Percentiles rank a stretch among this genome's conserved stretches.
phyloP scores from a whole-genome alignment of 2,888 invertebrate species.

The Itoplectis maculator region DNA sequence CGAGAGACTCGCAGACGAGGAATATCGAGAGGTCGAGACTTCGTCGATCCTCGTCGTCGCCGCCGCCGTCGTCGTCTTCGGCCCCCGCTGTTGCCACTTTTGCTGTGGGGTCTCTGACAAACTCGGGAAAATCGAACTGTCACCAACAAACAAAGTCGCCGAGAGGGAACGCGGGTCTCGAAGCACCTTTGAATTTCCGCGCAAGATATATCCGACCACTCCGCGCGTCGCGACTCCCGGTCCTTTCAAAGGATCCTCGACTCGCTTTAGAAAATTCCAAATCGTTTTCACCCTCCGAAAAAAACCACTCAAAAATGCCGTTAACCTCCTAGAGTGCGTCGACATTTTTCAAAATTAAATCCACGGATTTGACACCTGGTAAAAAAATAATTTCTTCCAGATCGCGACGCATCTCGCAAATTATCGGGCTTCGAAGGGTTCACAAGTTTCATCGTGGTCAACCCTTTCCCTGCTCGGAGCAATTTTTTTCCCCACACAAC shows the following conservation, averaged over 20 bases:
- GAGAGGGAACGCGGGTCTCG: conserved; percentile 2
- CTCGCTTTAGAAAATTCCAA: neutral
- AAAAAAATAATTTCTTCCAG: neutral
- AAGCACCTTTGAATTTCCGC: conserved; percentile 64
- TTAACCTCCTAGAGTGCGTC: neutral
- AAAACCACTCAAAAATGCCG: neutral
- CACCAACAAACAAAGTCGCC: conserved; percentile 65
- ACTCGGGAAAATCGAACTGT: conserved; percentile 70
- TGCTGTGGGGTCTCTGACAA: conserved; percentile 33
- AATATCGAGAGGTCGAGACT: conserved; percentile 46
- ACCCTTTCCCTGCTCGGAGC: neutral
- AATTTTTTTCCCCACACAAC: neutral
- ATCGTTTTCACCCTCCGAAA: neutral
- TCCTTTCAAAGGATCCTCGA: conserved; percentile 42
- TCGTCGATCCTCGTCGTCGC: conserved; percentile 30
- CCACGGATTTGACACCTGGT: neutral
- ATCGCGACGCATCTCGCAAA: neutral
- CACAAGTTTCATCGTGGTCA: conserved; percentile 28
- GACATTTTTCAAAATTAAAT: no score
- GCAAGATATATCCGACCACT: conserved; percentile 44
- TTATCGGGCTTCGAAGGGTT: conserved; percentile 14
- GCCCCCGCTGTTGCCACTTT: conserved; percentile 16
- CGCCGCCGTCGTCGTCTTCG: conserved; percentile 37
- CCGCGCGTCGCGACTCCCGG: conserved; percentile 6
- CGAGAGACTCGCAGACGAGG: conserved; percentile 4